Evolutionary conservation across 2,888 invertebrate genomes (phyloP).

Genomic region (Vanessa cardui): DNA sequence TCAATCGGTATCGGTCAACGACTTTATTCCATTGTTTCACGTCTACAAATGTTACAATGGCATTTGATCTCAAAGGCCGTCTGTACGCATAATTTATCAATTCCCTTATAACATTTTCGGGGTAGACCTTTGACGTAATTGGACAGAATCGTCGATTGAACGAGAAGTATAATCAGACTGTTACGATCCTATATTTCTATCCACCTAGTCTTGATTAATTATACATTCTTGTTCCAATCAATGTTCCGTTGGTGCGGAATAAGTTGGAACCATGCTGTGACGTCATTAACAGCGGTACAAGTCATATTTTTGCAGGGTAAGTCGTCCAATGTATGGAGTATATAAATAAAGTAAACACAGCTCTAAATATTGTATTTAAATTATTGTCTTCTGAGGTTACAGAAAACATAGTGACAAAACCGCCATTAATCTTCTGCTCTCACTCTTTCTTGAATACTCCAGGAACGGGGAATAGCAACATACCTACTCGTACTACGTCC

Average conservation of each 20-base stretch:
- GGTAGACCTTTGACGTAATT: slow-evolving; percentile 27
- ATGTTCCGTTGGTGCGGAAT: not conserved
- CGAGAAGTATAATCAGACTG: not conserved
- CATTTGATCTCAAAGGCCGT: slow-evolving; percentile 16
- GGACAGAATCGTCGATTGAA: slow-evolving; percentile 21
- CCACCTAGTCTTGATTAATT: not conserved
- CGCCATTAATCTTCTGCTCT: too few species aligned
- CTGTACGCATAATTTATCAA: slow-evolving; percentile 31
- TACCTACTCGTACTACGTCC: too few species aligned
- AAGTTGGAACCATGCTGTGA: too few species aligned
- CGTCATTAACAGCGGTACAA: too few species aligned
- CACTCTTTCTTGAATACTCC: too few species aligned
- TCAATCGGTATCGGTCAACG: not conserved
- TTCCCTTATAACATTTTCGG: slow-evolving; percentile 31
- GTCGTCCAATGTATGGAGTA: too few species aligned
- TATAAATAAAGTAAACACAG: too few species aligned
- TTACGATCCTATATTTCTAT: not conserved
- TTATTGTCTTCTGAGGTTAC: too few species aligned
- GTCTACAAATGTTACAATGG: slow-evolving; percentile 25
- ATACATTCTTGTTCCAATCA: not conserved
- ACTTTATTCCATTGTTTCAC: slow-evolving; percentile 20
- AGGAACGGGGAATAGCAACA: too few species aligned
- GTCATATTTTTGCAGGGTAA: too few species aligned
- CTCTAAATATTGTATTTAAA: too few species aligned
- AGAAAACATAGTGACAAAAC: too few species aligned